phyloP scores from a whole-genome alignment of 30 jellyfish, hydroid and myxozoan genomes.

The Aurelia aurita complex sp. Pacific region DNA sequence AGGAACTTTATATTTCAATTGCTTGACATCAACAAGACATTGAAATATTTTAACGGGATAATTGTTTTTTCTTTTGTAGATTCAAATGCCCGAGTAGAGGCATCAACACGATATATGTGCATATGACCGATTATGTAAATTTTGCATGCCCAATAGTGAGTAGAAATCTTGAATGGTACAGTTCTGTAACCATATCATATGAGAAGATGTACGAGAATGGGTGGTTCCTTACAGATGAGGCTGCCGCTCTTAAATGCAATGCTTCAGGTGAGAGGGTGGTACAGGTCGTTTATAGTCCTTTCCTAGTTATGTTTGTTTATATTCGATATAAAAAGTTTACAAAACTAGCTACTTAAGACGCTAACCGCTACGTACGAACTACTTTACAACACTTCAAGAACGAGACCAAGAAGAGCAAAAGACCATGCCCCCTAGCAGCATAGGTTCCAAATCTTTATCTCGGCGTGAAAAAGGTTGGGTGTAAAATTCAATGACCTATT shows the following conservation, averaged over 20 bases:
- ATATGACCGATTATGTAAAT: neutral
- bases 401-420: no score
- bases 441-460: no score
- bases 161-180: neutral
- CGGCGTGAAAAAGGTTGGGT: no score
- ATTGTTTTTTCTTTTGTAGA: neutral
- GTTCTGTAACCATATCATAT: neutral
- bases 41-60: no score
- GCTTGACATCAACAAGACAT: no score
- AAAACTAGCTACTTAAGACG: no score
- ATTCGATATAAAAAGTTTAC: no score
- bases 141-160: neutral
- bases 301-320: neutral
- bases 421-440: no score
- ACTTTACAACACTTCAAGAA: no score
- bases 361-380: no score
- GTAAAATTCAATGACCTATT: no score
- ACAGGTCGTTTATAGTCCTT: neutral
- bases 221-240: neutral
- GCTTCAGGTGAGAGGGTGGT: neutral
- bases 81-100: conserved; percentile 35
- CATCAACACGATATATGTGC: conserved; percentile 14
- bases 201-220: conserved; percentile 1
- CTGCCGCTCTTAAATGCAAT: neutral
- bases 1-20: no score